Base-by-base conservation (phyloP, 2,113 vertebrate genomes). In the Poeciliopsis retropinna region DNA sequence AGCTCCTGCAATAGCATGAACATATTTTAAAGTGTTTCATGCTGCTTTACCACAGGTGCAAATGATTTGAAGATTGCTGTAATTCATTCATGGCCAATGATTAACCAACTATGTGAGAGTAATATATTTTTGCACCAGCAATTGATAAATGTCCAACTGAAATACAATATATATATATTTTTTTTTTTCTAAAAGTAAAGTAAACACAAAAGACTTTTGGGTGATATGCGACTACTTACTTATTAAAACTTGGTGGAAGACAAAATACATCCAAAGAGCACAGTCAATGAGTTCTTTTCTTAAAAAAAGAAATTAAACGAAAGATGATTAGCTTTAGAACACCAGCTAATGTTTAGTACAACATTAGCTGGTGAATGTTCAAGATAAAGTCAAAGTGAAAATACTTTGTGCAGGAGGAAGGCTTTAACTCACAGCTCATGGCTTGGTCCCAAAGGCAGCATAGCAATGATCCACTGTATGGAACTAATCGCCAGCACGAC, bases 401-500 rank as follows among this genome's bases (percentile, higher is more conserved):
- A 47, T 19, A 19, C 19, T 47, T 47, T 47, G 44, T 47, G 44
- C 1, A 67, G 41, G 9, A 54, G 60, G 19, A 12, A 0, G 8
- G 44, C 3, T 29, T 70, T 0, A 62, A 79, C 70, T 68, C 69
- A 90, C 88, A 82, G 68, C 62, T 86, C 62, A 73, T 83, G 82
- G 75, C 67, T 80, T 25, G 44, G 67, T 80, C 39, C 71, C 0
- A 87, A 17, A 1, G 67, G 34, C n/a, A 86, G 30, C 51, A 4
- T 32, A 13, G 25, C 0, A 1, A 87, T 31, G 13, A 78, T 2
- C 30, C 37, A 31, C 54, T 71, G 41, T 25, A 76, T 29, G 1
- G 31, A 31, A 37, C 61, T 22, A 28, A 73, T 27, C 12, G 0
- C 19, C n/a, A 65, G 11, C n/a, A 66, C 25, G 47, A 61, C 71